A percentile compares a stretch with the other conserved stretches of the same genome.
These are phyloP conservation scores for Cottus gobio DNA, from an alignment of 2,113 vertebrate genomes.

Conservation along the genomic window DNA sequence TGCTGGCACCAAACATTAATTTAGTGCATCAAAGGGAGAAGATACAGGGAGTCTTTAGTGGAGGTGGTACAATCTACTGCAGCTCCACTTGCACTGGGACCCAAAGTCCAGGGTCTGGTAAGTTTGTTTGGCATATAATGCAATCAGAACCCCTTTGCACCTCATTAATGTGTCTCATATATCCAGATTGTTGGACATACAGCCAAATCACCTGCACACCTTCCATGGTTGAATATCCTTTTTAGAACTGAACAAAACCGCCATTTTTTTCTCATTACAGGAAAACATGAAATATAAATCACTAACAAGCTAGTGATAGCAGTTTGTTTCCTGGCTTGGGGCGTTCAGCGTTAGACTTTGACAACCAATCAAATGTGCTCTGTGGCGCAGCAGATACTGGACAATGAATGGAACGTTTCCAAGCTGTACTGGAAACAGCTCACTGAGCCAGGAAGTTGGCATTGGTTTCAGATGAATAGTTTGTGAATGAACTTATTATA, in stretches of 20 bases:
- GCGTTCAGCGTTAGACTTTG: neutral
- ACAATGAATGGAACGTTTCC: constrained; percentile 20
- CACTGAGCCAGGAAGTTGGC: neutral
- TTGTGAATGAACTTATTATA: neutral
- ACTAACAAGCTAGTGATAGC: neutral
- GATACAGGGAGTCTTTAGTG: neutral
- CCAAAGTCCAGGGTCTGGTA: neutral
- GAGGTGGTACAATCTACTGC: neutral
- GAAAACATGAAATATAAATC: constrained; percentile 3
- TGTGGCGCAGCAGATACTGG: neutral
- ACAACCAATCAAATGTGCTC: neutral
- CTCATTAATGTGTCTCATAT: neutral
- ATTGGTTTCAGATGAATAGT: neutral
- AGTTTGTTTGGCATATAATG: neutral
- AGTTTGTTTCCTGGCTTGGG: neutral
- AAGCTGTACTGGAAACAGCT: neutral
- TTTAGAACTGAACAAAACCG: neutral
- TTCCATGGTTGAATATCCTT: neutral
- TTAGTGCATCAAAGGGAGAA: neutral
- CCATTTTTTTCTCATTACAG: neutral
- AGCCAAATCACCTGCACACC: neutral
- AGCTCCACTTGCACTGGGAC: neutral
- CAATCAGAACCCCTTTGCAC: neutral
- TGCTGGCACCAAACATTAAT: neutral
- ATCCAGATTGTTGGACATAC: neutral